A percentile compares a stretch with the other conserved stretches of the same genome.
phyloP scores from a whole-genome alignment of 2,888 invertebrate genomes.

The Chymomyza caudatula region DNA sequence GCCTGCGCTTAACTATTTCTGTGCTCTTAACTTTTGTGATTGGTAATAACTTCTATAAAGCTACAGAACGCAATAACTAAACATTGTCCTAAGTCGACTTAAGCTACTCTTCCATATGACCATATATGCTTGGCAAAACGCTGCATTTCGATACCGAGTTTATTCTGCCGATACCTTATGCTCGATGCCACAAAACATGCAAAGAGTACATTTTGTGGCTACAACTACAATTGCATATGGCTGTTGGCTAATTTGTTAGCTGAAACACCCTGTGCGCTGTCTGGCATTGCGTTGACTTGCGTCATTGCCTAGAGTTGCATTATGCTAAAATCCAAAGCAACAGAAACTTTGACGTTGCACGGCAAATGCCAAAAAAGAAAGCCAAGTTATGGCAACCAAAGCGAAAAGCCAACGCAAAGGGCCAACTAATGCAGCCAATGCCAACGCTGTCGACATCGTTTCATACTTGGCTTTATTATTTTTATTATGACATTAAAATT shows the following conservation, averaged over 20 bases:
- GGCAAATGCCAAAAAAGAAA: conserved; percentile 1
- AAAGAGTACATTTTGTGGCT: conserved; percentile 2
- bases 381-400: conserved; percentile 6
- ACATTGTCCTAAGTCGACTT: too few relatives aligned
- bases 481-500: conserved; percentile 73
- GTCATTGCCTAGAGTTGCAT: background rate
- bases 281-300: background rate
- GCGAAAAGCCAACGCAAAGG: background rate
- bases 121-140: too few relatives aligned
- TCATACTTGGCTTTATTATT: conserved; percentile 34
- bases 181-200: background rate
- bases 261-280: too few relatives aligned
- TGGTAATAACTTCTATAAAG: too few relatives aligned
- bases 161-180: too few relatives aligned
- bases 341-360: background rate
- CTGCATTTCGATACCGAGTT: too few relatives aligned
- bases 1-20: too few relatives aligned
- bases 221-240: background rate
- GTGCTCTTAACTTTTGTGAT: too few relatives aligned
- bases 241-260: background rate
- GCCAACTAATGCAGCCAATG: conserved; percentile 29
- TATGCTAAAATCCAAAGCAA: background rate
- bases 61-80: too few relatives aligned
- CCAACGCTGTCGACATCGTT: conserved; percentile 1
- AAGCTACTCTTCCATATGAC: too few relatives aligned